These are phyloP conservation scores for Hypsopygia costalis DNA, from an alignment of 2,888 invertebrate species.

Conservation along the genomic window DNA sequence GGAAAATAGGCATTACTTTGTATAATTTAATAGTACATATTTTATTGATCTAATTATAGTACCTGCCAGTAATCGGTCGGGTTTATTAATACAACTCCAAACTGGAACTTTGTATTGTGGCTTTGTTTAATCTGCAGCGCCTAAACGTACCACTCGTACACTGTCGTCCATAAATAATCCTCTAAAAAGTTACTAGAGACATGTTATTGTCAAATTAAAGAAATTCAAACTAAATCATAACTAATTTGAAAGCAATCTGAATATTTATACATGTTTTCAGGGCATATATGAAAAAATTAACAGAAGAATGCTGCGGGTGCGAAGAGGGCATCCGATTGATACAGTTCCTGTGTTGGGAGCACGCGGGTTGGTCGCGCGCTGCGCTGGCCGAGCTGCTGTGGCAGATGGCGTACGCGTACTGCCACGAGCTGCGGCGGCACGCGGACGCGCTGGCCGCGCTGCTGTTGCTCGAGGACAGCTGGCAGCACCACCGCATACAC, in stretches of 20 bases:
- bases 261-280: conserved; percentile 28
- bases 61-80: too few species aligned
- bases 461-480: conserved; percentile 95
- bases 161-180: too few species aligned
- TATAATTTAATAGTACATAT: too few species aligned
- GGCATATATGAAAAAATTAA: conserved; percentile 93
- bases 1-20: too few species aligned
- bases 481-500: conserved; percentile 97
- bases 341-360: conserved; percentile 98
- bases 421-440: conserved; percentile 95
- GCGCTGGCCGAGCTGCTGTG: conserved; percentile 95
- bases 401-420: conserved; percentile 94
- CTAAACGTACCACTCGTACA: too few species aligned
- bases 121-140: too few species aligned
- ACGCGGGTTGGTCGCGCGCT: conserved; percentile 94
- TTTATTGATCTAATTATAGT: too few species aligned
- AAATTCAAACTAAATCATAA: too few species aligned
- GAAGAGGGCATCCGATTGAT: conserved; percentile 95
- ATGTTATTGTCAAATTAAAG: too few species aligned
- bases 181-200: too few species aligned
- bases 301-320: conserved; percentile 95
- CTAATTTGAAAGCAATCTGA: neutral
- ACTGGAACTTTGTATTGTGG: too few species aligned
- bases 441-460: conserved; percentile 93
- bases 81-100: too few species aligned